A percentile compares a stretch with the other conserved stretches of the same genome.
Conservation (phyloP, 2,113 vertebrate genomes). For the Macquaria australasica region DNA sequence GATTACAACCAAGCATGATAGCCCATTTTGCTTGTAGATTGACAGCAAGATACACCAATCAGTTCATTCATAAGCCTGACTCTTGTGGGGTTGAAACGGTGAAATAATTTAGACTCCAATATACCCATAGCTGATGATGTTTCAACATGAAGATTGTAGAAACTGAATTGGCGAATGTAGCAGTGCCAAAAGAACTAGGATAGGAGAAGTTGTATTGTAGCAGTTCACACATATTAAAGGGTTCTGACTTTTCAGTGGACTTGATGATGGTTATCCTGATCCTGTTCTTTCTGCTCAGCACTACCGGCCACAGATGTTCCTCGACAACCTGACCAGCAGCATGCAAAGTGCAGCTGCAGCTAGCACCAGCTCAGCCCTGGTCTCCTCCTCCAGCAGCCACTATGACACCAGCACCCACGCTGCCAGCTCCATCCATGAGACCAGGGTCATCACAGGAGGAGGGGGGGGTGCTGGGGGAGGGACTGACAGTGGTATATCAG, state of each 20-base stretch:
- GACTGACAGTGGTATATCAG: slow-evolving; percentile 82
- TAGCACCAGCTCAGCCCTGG: slow-evolving; percentile 86
- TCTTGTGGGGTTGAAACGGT: background rate
- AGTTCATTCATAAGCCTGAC: background rate
- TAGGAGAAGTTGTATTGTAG: background rate
- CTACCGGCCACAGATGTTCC: slow-evolving; percentile 96
- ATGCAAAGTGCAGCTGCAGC: slow-evolving; percentile 86
- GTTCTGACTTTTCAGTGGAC: background rate
- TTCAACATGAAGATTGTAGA: background rate
- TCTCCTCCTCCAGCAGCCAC: slow-evolving; percentile 89
- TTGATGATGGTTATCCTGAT: background rate
- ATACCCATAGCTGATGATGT: too few relatives aligned
- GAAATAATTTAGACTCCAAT: background rate
- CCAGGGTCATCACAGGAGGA: slow-evolving; percentile 86
- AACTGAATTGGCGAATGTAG: background rate
- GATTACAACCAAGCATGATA: background rate
- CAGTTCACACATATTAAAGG: background rate
- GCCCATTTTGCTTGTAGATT: background rate
- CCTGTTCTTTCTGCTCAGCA: slow-evolving; percentile 80
- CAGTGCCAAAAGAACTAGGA: background rate
- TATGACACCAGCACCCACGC: slow-evolving; percentile 82
- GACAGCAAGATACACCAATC: background rate
- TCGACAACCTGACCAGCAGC: slow-evolving; percentile 93
- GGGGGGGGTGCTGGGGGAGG: slow-evolving; percentile 61
- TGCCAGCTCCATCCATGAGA: slow-evolving; percentile 87